Evolutionary conservation across 2,888 invertebrate genomes (phyloP).

Genomic region (Pegoplata infirma): DNA sequence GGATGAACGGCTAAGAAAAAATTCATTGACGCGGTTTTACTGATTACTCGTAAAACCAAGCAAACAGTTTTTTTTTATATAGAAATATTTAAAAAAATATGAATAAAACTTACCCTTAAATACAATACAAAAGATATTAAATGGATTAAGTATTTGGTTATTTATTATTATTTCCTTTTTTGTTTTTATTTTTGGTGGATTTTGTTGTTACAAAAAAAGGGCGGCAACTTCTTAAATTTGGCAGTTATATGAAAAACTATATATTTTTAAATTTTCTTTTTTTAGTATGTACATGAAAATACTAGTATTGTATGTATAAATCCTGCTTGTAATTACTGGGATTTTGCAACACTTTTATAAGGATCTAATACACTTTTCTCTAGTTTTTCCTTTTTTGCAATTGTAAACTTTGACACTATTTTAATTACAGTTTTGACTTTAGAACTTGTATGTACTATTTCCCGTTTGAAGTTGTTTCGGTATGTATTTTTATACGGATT

Average conservation of each 20-base stretch:
- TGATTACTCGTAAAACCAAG: neutral
- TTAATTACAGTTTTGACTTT: slow-evolving; percentile 42
- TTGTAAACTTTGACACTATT: slow-evolving; percentile 48
- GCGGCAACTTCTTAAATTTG: slow-evolving; percentile 60
- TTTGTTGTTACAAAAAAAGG: no score
- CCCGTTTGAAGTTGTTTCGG: slow-evolving; percentile 28
- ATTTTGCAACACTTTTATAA: neutral
- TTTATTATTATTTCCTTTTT: slow-evolving; percentile 14
- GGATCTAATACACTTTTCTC: neutral
- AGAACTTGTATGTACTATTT: slow-evolving; percentile 25
- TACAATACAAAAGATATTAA: slow-evolving; percentile 13
- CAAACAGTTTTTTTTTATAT: neutral
- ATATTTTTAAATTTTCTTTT: neutral
- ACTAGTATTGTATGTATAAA: neutral
- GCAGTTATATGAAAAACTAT: slow-evolving; percentile 31
- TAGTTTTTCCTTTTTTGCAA: neutral
- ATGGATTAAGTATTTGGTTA: no score
- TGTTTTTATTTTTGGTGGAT: slow-evolving; percentile 27
- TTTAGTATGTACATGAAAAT: neutral
- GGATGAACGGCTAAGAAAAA: slow-evolving; percentile 42
- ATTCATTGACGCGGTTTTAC: neutral
- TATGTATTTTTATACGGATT: slow-evolving; percentile 8
- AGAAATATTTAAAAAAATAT: neutral
- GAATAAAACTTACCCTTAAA: slow-evolving; percentile 47
- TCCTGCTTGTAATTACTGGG: neutral